These are phyloP conservation scores for Cephonodes hylas DNA, from an alignment of 2,888 invertebrate species.

Conservation along the genomic window DNA sequence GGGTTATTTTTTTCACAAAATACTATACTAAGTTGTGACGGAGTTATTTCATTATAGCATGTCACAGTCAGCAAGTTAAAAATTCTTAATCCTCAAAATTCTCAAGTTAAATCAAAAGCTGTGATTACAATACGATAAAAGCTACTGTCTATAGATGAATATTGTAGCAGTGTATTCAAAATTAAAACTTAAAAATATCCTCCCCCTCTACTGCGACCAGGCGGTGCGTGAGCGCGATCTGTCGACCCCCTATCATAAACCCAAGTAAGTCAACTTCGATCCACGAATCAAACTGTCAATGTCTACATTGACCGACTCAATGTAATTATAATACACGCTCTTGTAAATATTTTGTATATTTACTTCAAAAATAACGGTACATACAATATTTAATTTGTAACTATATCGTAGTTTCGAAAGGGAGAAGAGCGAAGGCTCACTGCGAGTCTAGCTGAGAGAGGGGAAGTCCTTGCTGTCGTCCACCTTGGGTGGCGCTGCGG, in stretches of 20 bases:
- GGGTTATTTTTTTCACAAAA: slow-evolving; percentile 70
- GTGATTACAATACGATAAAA: slow-evolving; percentile 76
- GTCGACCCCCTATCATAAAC: slow-evolving; percentile 20
- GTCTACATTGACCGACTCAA: slow-evolving; percentile 28
- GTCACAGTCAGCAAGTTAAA: slow-evolving; percentile 71
- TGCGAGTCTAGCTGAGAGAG: slow-evolving; percentile 87
- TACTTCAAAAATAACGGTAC: slow-evolving; percentile 82
- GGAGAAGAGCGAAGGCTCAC: slow-evolving; percentile 70
- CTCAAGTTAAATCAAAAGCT: slow-evolving; percentile 70
- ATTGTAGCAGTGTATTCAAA: slow-evolving; percentile 66
- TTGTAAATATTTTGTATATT: slow-evolving; percentile 82
- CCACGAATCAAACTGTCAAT: slow-evolving; percentile 25
- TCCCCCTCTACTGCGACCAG: slow-evolving; percentile 60
- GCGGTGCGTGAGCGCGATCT: slow-evolving; percentile 46
- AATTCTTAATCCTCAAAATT: slow-evolving; percentile 64
- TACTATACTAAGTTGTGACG: slow-evolving; percentile 78
- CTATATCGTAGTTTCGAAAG: slow-evolving; percentile 71
- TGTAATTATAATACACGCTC: slow-evolving; percentile 75
- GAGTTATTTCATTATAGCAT: slow-evolving; percentile 71
- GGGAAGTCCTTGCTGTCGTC: slow-evolving; percentile 98
- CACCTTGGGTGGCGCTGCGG: slow-evolving; percentile 88
- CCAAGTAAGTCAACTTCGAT: slow-evolving; percentile 16
- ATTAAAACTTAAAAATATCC: slow-evolving; percentile 67
- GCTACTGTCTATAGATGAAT: slow-evolving; percentile 71
- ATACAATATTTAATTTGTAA: slow-evolving; percentile 80